These are phyloP conservation scores for Agrotis ipsilon DNA, from an alignment of 2,888 invertebrate genomes.

Conservation along the genomic window DNA sequence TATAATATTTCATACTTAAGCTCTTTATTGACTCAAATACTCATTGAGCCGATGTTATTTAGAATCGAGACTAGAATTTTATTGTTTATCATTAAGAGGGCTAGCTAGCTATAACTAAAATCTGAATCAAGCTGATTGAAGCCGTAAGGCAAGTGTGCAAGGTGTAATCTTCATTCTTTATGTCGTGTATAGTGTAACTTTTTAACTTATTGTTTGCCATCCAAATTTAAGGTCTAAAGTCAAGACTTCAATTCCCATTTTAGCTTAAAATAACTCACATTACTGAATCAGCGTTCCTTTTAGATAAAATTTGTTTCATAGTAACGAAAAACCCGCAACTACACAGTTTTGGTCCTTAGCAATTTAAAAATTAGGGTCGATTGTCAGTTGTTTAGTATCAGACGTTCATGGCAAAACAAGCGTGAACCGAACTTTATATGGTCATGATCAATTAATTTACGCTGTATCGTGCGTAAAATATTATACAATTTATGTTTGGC, in stretches of 20 bases:
- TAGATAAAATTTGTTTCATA: slow-evolving; percentile 10
- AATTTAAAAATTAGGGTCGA: slow-evolving; percentile 41
- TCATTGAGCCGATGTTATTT: slow-evolving; percentile 28
- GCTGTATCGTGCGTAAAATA: not conserved
- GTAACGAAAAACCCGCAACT: slow-evolving; percentile 10
- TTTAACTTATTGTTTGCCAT: not conserved
- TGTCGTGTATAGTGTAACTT: too few relatives aligned
- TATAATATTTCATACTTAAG: slow-evolving; percentile 45
- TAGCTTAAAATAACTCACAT: not conserved
- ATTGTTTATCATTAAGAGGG: not conserved
- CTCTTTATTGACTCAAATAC: slow-evolving; percentile 53
- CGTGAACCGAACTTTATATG: slow-evolving; percentile 10
- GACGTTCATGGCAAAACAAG: not conserved
- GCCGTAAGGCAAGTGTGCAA: too few relatives aligned
- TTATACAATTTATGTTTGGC: not conserved
- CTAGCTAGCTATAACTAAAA: not conserved
- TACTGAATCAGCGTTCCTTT: slow-evolving; percentile 23
- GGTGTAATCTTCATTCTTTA: too few relatives aligned
- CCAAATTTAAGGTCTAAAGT: not conserved
- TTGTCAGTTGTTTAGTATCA: slow-evolving; percentile 26
- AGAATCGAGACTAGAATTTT: slow-evolving; percentile 19
- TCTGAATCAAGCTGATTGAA: too few relatives aligned
- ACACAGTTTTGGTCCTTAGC: slow-evolving; percentile 17
- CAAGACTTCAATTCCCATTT: not conserved
- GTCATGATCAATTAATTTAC: slow-evolving; percentile 10